These are phyloP conservation scores for Galleria mellonella DNA, from an alignment of 1,140 invertebrate species.

Conservation along the genomic window DNA sequence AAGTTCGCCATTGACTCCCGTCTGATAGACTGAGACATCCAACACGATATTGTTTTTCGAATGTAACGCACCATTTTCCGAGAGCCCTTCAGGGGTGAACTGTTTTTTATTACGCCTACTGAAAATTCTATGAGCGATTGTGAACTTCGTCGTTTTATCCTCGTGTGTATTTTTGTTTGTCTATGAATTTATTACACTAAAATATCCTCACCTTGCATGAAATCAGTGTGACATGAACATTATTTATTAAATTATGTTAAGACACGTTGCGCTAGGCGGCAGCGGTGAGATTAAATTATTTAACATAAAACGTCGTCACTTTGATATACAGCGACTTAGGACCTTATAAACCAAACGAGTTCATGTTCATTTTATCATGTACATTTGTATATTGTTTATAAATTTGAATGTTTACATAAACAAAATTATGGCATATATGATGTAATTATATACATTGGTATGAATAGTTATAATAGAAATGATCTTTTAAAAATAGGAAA, in stretches of 20 bases:
- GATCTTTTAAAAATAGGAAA: too few relatives aligned
- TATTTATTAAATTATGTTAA: constrained; percentile 38
- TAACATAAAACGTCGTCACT: constrained; percentile 31
- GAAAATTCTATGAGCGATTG: constrained; percentile 38
- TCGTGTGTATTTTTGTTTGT: neutral
- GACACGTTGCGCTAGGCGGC: constrained; percentile 27
- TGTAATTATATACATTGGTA: too few relatives aligned
- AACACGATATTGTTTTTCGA: constrained; percentile 66
- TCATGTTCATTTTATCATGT: constrained; percentile 24
- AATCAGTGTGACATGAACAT: constrained; percentile 26
- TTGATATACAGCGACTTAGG: constrained; percentile 34
- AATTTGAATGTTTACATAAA: too few relatives aligned
- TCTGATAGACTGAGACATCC: constrained; percentile 64
- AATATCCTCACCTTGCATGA: constrained; percentile 6
- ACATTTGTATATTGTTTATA: too few relatives aligned
- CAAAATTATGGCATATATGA: too few relatives aligned
- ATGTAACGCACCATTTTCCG: constrained; percentile 40
- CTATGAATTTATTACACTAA: constrained; percentile 11
- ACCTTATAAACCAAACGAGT: constrained; percentile 22
- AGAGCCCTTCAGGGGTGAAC: constrained; percentile 33
- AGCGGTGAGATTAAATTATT: constrained; percentile 33
- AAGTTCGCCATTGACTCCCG: constrained; percentile 59
- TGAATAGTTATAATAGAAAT: too few relatives aligned
- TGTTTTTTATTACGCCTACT: constrained; percentile 45
- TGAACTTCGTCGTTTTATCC: constrained; percentile 5